Evolutionary conservation across 2,888 invertebrate species (phyloP).

Genomic region (Zhuqinia jingwanae): DNA sequence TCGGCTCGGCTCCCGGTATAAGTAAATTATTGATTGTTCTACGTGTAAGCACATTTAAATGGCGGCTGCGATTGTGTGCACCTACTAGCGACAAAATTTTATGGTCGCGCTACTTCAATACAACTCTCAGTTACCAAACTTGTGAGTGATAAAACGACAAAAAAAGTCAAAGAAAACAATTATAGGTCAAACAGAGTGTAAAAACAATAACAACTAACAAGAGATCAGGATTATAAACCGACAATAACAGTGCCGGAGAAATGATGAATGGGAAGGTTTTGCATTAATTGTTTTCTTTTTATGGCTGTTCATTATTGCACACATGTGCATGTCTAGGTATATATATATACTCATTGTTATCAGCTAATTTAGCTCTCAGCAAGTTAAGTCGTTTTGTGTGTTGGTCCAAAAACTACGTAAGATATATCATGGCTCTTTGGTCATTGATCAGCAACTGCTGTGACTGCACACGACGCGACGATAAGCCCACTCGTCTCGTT

Average conservation of each 20-base stretch:
- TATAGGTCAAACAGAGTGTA: neutral
- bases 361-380: no score
- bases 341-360: neutral
- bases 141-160: no score
- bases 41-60: no score
- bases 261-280: neutral
- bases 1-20: no score
- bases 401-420: neutral
- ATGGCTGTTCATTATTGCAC: neutral
- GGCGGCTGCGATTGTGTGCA: no score
- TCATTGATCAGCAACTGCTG: neutral
- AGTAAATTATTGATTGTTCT: no score
- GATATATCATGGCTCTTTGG: neutral
- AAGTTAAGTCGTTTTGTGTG: no score
- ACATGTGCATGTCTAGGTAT: neutral
- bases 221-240: neutral
- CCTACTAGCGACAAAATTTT: no score
- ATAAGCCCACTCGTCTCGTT: constrained; percentile 23
- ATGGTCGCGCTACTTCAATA: no score
- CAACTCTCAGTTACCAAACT: no score
- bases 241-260: neutral
- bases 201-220: neutral
- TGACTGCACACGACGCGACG: neutral
- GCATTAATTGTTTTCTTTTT: neutral
- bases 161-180: no score